A percentile compares a stretch with the other conserved stretches of the same genome.
These are phyloP conservation scores for Stenotaenia linearis DNA, from an alignment of 2,888 invertebrate genomes.

Conservation along the genomic window DNA sequence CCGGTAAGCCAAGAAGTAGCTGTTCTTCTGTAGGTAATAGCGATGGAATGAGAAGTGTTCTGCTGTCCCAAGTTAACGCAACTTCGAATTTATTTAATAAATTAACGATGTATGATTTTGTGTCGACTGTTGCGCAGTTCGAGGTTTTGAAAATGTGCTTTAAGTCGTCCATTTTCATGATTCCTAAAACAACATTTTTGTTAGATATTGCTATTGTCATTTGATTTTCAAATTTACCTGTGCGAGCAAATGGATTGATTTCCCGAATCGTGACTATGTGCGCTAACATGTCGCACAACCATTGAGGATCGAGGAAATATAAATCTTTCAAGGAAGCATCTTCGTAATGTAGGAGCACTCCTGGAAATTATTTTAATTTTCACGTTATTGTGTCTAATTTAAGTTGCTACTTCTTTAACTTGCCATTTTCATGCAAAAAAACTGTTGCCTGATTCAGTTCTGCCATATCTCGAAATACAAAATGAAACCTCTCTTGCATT, in stretches of 20 bases:
- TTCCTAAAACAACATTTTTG: no score
- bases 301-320: constrained; percentile 95
- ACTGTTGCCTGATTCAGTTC: constrained; percentile 76
- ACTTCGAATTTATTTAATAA: constrained; percentile 95
- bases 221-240: no score
- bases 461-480: constrained; percentile 76
- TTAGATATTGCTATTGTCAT: no score
- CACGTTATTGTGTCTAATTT: not conserved
- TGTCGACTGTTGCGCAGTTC: constrained; percentile 62
- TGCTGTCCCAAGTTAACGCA: constrained; percentile 89
- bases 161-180: constrained; percentile 90
- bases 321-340: constrained; percentile 89
- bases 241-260: constrained; percentile 88
- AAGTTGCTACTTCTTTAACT: constrained; percentile 31
- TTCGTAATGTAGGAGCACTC: constrained; percentile 87
- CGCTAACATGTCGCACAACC: constrained; percentile 96
- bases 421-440: constrained; percentile 95
- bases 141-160: constrained; percentile 88
- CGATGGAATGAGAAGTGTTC: constrained; percentile 85
- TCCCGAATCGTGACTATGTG: constrained; percentile 96
- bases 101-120: constrained; percentile 76
- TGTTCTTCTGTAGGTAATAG: constrained; percentile 74
- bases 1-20: constrained; percentile 51
- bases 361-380: constrained; percentile 47
- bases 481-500: constrained; percentile 62